phyloP scores from a whole-genome alignment of 2,888 invertebrate genomes.

The Rhagium mordax region DNA sequence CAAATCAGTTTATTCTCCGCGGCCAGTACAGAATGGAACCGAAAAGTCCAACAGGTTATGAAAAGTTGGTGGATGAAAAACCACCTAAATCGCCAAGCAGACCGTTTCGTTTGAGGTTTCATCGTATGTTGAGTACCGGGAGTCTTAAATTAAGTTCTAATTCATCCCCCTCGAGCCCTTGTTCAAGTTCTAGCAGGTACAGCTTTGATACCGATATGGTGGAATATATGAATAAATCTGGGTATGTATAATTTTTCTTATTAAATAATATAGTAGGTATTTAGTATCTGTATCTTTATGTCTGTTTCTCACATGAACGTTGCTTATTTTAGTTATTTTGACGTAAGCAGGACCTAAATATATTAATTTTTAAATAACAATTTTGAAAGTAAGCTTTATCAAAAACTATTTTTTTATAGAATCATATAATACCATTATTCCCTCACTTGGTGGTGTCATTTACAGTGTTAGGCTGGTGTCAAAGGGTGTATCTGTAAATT shows the following conservation, averaged over 20 bases:
- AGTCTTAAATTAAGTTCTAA: slow-evolving; percentile 50
- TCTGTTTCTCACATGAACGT: background rate
- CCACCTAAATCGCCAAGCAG: slow-evolving; percentile 49
- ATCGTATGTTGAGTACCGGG: slow-evolving; percentile 58
- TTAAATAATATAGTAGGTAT: background rate
- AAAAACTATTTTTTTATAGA: too few species aligned
- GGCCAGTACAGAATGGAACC: slow-evolving; percentile 49
- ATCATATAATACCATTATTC: too few species aligned
- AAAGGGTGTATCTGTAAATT: too few species aligned
- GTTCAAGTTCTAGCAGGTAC: slow-evolving; percentile 38
- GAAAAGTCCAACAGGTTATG: slow-evolving; percentile 55
- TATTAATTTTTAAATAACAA: too few species aligned
- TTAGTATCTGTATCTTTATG: too few species aligned
- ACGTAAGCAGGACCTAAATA: background rate
- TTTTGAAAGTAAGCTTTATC: too few species aligned
- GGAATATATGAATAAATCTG: slow-evolving; percentile 41
- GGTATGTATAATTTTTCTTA: slow-evolving; percentile 33
- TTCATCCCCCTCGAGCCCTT: slow-evolving; percentile 41
- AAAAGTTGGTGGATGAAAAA: slow-evolving; percentile 48
- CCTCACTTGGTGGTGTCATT: too few species aligned
- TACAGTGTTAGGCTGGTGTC: too few species aligned
- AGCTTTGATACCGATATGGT: slow-evolving; percentile 49
- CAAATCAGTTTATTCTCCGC: slow-evolving; percentile 16
- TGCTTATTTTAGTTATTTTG: background rate
- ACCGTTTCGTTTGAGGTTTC: slow-evolving; percentile 56